Evolutionary conservation across 1,140 invertebrate genomes (phyloP), one percentile per base, ranked within the genome.

Genomic region (Zaprionus ornatus): DNA sequence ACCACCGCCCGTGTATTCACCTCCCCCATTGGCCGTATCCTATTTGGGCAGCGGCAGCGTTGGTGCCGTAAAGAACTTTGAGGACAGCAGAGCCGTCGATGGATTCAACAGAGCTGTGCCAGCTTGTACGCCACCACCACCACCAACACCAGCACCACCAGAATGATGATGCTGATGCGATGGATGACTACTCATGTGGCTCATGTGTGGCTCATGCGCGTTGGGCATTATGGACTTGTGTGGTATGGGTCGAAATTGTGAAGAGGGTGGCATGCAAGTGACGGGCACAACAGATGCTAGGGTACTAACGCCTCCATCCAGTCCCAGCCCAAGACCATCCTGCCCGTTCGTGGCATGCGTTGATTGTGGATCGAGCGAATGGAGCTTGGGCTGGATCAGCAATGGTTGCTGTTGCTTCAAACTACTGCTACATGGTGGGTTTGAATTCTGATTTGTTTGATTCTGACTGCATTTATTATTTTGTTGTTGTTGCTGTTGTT

Each of bases 171-270:
- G 63, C 23, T 67, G 61, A 6, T 79, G 40, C 3, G 40, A 45
- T 7, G 40, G 40, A 19, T 60, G 63, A 65, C 64, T 75, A 48
- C 70, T 83, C 74, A 21, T 70, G 32, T 57, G 65, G 29, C 37
- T 79, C 70, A 56, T 74, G 76, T 79, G 67, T 75, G 79, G 60
- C 64, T 86, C 81, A 85, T 84, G 81, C 86, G 80, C 72, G 15
- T 40, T 40, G 74, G 84, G 64, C 80, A 88, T 84, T 74, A 84
- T 88, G 64, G 91, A 90, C 76, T 92, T 92, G 75, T 92, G 92
- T 60, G 91, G 90, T 62, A 93, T 93, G 78, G 92, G 92, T 54
- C 92, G 92, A 82, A 93, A 93, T 76, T 93, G 92, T 77, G 92
- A 92, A 56, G 92, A 88, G 68, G 91, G 91, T 54, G 85, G 90